Base-by-base conservation (phyloP, 92 coral and sea anemone genomes). In the Montipora capitata region DNA sequence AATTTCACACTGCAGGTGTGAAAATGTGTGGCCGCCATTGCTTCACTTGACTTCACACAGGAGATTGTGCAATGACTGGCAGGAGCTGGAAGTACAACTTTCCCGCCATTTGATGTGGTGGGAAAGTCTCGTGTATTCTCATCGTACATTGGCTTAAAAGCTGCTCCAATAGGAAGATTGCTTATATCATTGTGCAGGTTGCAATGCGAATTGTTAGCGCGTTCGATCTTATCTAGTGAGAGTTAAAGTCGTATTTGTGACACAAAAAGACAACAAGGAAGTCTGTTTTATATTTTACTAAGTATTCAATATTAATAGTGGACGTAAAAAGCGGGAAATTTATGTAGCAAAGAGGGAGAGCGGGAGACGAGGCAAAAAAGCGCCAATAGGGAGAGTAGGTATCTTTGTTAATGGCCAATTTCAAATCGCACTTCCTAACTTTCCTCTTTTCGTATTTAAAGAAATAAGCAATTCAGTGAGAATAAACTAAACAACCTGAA, bases 81-180 rank as follows among this genome's bases (percentile, higher is more conserved):
- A 70, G 56, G 76, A 70, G 76, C 54, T 70, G 76, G 6, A 70
- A 70, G 52, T 70, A 15, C 76, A 70, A 43, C 76, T 70, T 70
- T 70, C 76, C 76, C 52, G 76, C 54, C 76, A 70, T 70, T 72
- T 72, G 77, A 72, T 72, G 77, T 72, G 77, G 77, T 57, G 77
- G 77, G 57, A 72, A 72, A 42, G 77, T 72, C 77, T 72, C 77
- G 15, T 72, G 77, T 72, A 72, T 72, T 72, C 77, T 72, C 77
- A 42, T 42, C 77, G 77, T 72, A 14, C 77, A 42, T 72, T 72
- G 59, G 57, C 61, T 72, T 72, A 72, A 72, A 72, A 72, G 77
- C 77, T 72, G 77, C 40, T 72, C 77, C 77, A 72, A 72, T 45
- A 45, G 52, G 52, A 9, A 72, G 77, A 72, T 72, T 44, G 77